Evolutionary conservation across 2,888 invertebrate genomes (phyloP).

Genomic region (Tuta absoluta): DNA sequence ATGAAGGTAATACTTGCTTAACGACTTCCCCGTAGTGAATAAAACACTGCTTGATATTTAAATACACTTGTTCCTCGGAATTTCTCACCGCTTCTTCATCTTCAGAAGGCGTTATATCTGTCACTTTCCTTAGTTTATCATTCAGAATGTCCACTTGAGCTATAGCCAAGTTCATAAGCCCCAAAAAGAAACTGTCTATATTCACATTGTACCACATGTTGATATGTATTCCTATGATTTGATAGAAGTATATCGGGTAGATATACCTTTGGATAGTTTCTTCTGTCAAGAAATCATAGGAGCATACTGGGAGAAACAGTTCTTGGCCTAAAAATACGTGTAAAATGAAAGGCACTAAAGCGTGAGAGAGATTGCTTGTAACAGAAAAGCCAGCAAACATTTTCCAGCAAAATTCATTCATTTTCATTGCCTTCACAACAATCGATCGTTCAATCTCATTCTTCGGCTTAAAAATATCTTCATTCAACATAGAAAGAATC

Average conservation of each 20-base stretch:
- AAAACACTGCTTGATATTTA: background rate
- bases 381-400: background rate
- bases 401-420: slow-evolving; percentile 14
- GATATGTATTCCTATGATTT: slow-evolving; percentile 14
- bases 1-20: slow-evolving; percentile 9
- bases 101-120: background rate
- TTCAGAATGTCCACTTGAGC: slow-evolving; percentile 18
- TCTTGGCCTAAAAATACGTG: slow-evolving; percentile 9
- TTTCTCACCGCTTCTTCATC: background rate
- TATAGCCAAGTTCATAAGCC: slow-evolving; percentile 8
- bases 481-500: slow-evolving; percentile 5
- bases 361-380: slow-evolving; percentile 11
- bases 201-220: slow-evolving; percentile 21
- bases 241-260: slow-evolving; percentile 19
- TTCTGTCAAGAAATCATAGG: slow-evolving; percentile 8
- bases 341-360: slow-evolving; percentile 6
- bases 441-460: background rate
- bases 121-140: slow-evolving; percentile 2
- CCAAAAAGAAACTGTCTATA: slow-evolving; percentile 16
- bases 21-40: slow-evolving; percentile 6
- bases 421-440: slow-evolving; percentile 5
- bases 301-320: slow-evolving; percentile 2
- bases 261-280: background rate
- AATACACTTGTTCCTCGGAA: background rate
- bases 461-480: background rate